Conservation (phyloP, 2,797 vertebrate genomes). For the Poliocrania exsul region DNA sequence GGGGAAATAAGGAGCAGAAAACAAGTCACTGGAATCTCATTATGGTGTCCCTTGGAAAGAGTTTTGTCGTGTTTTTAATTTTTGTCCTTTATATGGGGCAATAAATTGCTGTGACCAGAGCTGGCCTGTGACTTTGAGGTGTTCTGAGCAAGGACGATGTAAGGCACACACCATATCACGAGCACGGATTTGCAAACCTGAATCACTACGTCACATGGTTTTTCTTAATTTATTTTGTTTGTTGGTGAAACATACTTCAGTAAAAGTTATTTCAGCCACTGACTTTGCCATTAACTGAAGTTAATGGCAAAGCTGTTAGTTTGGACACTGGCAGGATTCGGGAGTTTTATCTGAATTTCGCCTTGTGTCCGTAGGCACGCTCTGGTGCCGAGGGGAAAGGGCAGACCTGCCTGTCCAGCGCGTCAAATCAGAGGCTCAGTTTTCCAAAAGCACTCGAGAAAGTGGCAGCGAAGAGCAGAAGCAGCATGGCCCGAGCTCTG, state of each 20-base stretch:
- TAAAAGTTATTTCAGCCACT: not conserved
- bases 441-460: not conserved
- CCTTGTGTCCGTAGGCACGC: fast-evolving
- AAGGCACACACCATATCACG: fast-evolving
- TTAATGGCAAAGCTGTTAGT: not conserved
- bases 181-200: not conserved
- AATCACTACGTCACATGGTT: fast-evolving
- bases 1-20: not conserved
- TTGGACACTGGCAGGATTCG: not conserved
- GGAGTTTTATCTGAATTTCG: not conserved
- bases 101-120: not conserved
- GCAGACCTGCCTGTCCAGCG: not conserved
- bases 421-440: fast-evolving
- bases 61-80: not conserved
- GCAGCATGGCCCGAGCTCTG: not conserved
- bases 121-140: not conserved
- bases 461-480: not conserved
- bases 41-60: not conserved
- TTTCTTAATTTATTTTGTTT: not conserved
- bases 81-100: not conserved
- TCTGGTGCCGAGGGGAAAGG: too few relatives aligned
- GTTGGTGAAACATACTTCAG: not conserved
- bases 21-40: not conserved
- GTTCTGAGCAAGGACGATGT: not conserved
- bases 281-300: too few relatives aligned